Base-by-base conservation (phyloP, 2,797 vertebrate genomes). In the Neosilurus hyrtlii region DNA sequence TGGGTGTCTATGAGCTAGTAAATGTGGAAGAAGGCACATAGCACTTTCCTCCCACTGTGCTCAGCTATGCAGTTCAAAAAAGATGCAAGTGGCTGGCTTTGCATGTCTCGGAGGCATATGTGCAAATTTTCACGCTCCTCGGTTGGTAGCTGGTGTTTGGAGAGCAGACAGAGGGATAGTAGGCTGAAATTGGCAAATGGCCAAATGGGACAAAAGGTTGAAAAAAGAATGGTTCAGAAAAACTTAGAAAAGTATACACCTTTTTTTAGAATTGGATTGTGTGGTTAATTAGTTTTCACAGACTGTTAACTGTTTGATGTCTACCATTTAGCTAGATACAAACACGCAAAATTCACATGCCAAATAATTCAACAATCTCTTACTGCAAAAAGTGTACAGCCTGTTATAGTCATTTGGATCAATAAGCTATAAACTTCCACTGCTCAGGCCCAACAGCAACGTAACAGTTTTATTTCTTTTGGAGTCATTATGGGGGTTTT, bases 321-420 rank as follows among this genome's bases (percentile, higher is more conserved):
- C 24, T 51, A n/a, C 9, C 57, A 62, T 51, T 1, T 35, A 56
- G 54, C 0, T 57, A 37, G 54, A 61, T 49, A 62, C n/a, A 76
- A 49, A 37, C 16, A 59, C 0, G 26, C 54, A 9, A 61, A 24
- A 14, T 5, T n/a, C 30, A 76, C 20, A 43, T 57, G 0, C 11
- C 16, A 75, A 75, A 57, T 57, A 76, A 43, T 76, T 76, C 5
- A 76, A 30, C 73, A 61, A 78, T 51, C 75, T 51, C 37, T 78
- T 63, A 78, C 1, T 63, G n/a, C 59, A 18, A 59, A 77, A 77
- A 51, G 57, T 59, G 14, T 62, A 62, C 37, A 63, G 75, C 59
- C 16, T 37, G 9, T 78, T 63, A 63, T 20, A 59, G 56, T 18
- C 11, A 61, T 37, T 37, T 51, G 37, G 59, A 78, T 63, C 75